Base-by-base conservation (phyloP, 2,113 vertebrate species). In the Stigmatopora nigra region DNA sequence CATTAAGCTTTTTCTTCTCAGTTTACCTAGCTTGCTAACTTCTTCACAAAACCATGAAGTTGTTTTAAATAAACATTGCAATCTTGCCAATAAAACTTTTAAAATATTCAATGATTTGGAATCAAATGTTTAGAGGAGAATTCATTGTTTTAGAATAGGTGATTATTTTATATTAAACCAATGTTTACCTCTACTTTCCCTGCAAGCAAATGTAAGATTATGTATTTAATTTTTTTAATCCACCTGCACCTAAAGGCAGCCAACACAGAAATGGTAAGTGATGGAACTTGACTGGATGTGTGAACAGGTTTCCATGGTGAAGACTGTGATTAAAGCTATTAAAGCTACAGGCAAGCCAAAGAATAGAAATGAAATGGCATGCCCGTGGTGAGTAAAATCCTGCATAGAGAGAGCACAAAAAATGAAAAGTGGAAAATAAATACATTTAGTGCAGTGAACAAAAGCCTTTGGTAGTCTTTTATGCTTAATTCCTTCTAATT, bases 231-330 rank as follows among this genome's bases (percentile, higher is more conserved):
- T 67, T 68, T 57, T 25, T 49, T n/a, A 49, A 17, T 49, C 11
- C 9, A 45, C 6, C 3, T 49, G 65, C 70, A 59, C 59, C 67
- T 63, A 22, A 11, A 69, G 35, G 55, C 44, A 14, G 49, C 60
- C 61, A 51, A 64, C 62, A 78, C 69, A 81, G 61, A 75, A 79
- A 81, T 41, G 35, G 25, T 12, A 68, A 59, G 67, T 61, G 61
- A 57, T 76, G 70, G 67, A 60, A 76, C 73, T 72, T 81, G 70
- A 84, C 70, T 82, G 76, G 70, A 76, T 84, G 81, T 86, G 79
- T 31, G 41, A 65, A 76, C 65, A 70, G 81, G 84, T 87, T 88
- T 80, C 79, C 80, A 83, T 87, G 82, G 85, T 81, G 79, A 87
- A 78, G 64, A 77, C 67, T 62, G 72, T 84, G 78, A 86, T 88